phyloP scores from a whole-genome alignment of 1,140 invertebrate genomes.

The Pogonus chalceus region DNA sequence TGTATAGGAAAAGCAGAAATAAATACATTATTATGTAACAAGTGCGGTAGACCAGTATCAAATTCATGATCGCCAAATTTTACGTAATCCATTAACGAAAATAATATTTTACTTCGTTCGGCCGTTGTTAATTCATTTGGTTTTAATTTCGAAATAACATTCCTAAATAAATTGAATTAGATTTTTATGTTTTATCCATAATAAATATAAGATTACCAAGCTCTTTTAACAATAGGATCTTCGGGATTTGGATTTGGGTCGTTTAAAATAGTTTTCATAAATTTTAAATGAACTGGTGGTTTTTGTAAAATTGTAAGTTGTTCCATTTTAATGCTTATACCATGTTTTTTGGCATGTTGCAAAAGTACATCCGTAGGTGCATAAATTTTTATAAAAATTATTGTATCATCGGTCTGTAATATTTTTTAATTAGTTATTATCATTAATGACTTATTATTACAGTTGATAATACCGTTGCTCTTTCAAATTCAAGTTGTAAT shows the following conservation, averaged over 20 bases:
- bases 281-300: neutral
- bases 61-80: conserved; percentile 19
- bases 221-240: conserved; percentile 8
- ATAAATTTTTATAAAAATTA: conserved; percentile 11
- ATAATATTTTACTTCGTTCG: conserved; percentile 23
- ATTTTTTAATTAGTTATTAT: neutral
- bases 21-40: conserved; percentile 45
- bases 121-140: conserved; percentile 18
- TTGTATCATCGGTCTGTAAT: neutral
- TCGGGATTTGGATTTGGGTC: neutral
- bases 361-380: neutral
- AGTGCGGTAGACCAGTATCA: conserved; percentile 44
- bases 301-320: neutral
- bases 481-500: neutral
- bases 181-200: neutral
- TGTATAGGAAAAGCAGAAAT: conserved; percentile 52
- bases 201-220: conserved; percentile 7
- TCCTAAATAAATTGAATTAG: conserved; percentile 11
- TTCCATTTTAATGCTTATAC: conserved; percentile 3
- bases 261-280: conserved; percentile 4
- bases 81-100: conserved; percentile 19
- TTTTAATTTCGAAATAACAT: conserved; percentile 14
- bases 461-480: neutral
- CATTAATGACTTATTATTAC: neutral
- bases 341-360: neutral